Base-by-base conservation (phyloP, 1,140 invertebrate species). In the Pectinophora gossypiella region DNA sequence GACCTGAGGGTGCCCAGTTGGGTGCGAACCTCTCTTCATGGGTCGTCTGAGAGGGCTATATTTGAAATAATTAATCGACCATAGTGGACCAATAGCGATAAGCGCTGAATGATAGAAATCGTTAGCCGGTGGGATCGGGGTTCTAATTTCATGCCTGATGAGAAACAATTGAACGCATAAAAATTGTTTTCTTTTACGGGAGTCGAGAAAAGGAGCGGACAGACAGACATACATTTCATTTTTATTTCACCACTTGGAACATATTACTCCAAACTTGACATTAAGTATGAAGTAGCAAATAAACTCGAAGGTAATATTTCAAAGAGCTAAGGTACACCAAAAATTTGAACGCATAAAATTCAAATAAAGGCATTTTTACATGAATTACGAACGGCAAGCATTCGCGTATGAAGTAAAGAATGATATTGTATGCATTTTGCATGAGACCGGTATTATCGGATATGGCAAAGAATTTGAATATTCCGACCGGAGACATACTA, bases 391-490 rank as follows among this genome's bases (percentile, higher is more conserved):
- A 54, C 60, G 71, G 67, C 61, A 67, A 75, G 75, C 71, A 76
- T 76, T 72, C 72, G 68, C 68, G 74, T 80, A 83, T 75, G 68
- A 73, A 72, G 73, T 74, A 79, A 80, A 77, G 72, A 77, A 83
- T 81, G 73, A 76, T 80, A 83, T 83, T 83, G 73, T 79, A 79
- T 83, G 79, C 73, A 83, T 83, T 83, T 83, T 83, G 65, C 77
- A 83, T 79, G 77, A 83, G 76, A 66, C 55, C 56, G 64, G 65
- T 78, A 80, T 83, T 80, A 83, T 81, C 77, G 72, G 69, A 79
- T 77, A 77, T 75, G 66, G 72, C 52, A 59, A 74, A 70, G 73
- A 77, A 79, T 83, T 83, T 80, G 73, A 78, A 83, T 80, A 78
- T 77, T 79, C 65, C 62, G 51, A 62, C 56, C 54, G 59, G 51